A percentile compares a stretch with the other conserved stretches of the same genome.
These are phyloP conservation scores for Parus major DNA, from an alignment of 2,113 vertebrate species.

Conservation along the genomic window DNA sequence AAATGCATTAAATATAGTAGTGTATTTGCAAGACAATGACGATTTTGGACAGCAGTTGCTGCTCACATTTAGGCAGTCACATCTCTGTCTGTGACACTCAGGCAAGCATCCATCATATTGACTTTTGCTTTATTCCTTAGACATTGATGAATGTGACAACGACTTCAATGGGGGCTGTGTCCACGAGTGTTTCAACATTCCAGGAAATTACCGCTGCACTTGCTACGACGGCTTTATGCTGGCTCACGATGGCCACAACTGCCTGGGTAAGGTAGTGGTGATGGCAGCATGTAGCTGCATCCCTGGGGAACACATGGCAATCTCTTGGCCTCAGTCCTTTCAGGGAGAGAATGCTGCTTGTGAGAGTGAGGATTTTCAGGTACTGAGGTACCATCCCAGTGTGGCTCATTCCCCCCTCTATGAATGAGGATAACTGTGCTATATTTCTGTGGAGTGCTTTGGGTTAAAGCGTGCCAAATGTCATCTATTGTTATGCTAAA, in stretches of 20 bases:
- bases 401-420: not conserved
- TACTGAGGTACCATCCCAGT: not conserved
- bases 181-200: constrained; percentile 96
- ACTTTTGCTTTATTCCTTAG: constrained; percentile 77
- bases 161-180: constrained; percentile 95
- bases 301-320: fast-evolving
- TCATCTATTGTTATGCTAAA: not conserved
- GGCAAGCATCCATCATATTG: constrained; percentile 43
- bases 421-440: not conserved
- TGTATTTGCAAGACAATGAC: constrained; percentile 11
- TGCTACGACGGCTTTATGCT: constrained; percentile 96
- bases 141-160: constrained; percentile 93
- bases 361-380: not conserved
- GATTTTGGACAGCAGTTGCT: not conserved
- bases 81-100: constrained; percentile 21
- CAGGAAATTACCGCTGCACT: constrained; percentile 95
- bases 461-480: not conserved
- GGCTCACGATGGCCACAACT: constrained; percentile 96
- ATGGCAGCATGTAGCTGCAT: not conserved
- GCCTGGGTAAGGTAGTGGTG: constrained; percentile 84
- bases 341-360: not conserved
- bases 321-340: not conserved
- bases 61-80: not conserved
- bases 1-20: not conserved
- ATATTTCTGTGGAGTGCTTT: not conserved